Evolutionary conservation across 64 coral and sea anemone genomes (phyloP).

Genomic region (Montipora capricornis): DNA sequence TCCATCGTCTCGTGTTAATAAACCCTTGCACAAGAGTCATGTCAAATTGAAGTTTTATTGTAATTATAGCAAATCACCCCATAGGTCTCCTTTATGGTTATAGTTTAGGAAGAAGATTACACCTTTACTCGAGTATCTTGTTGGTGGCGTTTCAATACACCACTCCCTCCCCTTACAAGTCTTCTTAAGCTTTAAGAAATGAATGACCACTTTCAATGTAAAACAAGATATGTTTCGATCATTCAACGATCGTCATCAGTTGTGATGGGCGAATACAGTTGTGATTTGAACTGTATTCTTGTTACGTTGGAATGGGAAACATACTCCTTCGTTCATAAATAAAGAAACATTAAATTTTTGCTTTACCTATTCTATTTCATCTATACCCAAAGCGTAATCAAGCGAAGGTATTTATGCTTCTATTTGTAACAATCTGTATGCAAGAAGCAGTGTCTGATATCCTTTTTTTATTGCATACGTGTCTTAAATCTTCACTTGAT

Average conservation of each 20-base stretch:
- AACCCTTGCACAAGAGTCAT: neutral
- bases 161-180: neutral
- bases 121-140: conserved; percentile 33
- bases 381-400: neutral
- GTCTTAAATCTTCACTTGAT: neutral
- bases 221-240: too few relatives aligned
- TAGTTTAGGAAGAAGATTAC: conserved; percentile 15
- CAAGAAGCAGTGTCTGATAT: neutral
- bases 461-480: neutral
- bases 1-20: neutral
- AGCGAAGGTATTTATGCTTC: neutral
- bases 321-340: neutral
- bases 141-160: conserved; percentile 10
- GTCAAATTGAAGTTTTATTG: neutral
- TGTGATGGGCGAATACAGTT: too few relatives aligned
- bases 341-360: neutral
- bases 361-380: neutral
- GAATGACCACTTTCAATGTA: too few relatives aligned
- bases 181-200: too few relatives aligned
- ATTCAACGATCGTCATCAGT: too few relatives aligned
- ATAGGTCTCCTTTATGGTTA: neutral
- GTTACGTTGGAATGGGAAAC: neutral
- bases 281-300: neutral
- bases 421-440: neutral
- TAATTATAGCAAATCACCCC: neutral